Conservation (phyloP, 2,888 invertebrate species). For the Caenorhabditis doughertyi region DNA sequence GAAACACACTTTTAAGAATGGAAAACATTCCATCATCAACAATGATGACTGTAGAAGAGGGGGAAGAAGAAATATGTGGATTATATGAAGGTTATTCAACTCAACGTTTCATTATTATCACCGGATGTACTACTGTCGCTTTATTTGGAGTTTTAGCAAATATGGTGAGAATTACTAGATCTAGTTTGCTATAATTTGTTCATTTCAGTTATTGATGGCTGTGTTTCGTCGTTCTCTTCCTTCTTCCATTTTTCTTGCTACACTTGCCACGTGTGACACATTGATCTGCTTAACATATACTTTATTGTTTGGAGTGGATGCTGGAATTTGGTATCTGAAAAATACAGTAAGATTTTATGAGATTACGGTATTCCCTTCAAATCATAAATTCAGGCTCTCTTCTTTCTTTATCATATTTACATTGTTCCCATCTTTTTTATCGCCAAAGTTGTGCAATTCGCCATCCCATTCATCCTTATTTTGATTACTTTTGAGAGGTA, state of each 20-base stretch:
- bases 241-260: conserved; percentile 70
- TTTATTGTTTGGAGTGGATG: conserved; percentile 75
- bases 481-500: conserved; percentile 75
- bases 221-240: conserved; percentile 72
- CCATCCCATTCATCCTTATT: conserved; percentile 75
- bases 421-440: conserved; percentile 72
- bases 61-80: conserved; percentile 70
- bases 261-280: conserved; percentile 70
- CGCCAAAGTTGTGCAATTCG: conserved; percentile 75
- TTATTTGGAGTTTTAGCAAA: conserved; percentile 71
- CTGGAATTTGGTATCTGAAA: conserved; percentile 69
- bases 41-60: conserved; percentile 8
- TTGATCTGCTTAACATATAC: conserved; percentile 73
- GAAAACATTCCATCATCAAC: conserved; percentile 7
- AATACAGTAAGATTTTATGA: conserved; percentile 52
- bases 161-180: conserved; percentile 46
- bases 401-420: conserved; percentile 72
- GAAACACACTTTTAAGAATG: neutral
- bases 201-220: conserved; percentile 71
- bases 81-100: conserved; percentile 72
- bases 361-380: neutral
- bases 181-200: neutral
- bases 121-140: conserved; percentile 63
- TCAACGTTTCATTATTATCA: conserved; percentile 72
- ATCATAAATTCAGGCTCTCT: conserved; percentile 57